Evolutionary conservation across 2,113 vertebrate genomes (phyloP).

Genomic region (Eretmochelys imbricata): DNA sequence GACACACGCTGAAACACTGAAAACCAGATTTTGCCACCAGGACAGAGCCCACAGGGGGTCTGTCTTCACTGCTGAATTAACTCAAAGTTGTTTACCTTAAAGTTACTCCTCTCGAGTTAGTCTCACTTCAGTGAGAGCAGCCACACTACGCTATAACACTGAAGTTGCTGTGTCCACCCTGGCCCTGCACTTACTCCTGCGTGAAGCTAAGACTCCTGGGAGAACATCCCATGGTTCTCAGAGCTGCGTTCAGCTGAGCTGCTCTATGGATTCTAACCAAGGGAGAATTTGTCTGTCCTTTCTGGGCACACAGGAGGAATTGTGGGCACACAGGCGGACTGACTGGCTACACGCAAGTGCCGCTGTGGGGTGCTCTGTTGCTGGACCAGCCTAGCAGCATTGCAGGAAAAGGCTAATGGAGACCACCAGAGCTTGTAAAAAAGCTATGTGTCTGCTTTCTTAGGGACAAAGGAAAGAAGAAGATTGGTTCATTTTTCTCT

Average conservation of each 20-base stretch:
- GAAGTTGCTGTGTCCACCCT: accelerated
- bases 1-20: background rate
- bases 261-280: accelerated
- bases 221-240: accelerated
- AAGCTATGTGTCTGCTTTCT: accelerated
- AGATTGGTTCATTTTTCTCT: accelerated
- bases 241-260: background rate
- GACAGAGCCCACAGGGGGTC: accelerated
- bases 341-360: background rate
- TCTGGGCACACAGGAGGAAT: background rate
- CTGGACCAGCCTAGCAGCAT: background rate
- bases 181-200: accelerated
- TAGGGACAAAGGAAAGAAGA: background rate
- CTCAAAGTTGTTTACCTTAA: background rate
- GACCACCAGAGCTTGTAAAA: background rate
- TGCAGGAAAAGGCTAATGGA: accelerated
- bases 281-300: background rate
- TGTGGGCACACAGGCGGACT: background rate
- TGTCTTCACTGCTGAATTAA: background rate
- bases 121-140: background rate
- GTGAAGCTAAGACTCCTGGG: accelerated
- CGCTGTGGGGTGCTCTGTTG: accelerated
- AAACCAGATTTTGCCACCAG: background rate
- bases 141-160: background rate
- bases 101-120: background rate